These are phyloP conservation scores for Zaprionus camerounensis DNA, from an alignment of 1,140 invertebrate species.

Conservation along the genomic window DNA sequence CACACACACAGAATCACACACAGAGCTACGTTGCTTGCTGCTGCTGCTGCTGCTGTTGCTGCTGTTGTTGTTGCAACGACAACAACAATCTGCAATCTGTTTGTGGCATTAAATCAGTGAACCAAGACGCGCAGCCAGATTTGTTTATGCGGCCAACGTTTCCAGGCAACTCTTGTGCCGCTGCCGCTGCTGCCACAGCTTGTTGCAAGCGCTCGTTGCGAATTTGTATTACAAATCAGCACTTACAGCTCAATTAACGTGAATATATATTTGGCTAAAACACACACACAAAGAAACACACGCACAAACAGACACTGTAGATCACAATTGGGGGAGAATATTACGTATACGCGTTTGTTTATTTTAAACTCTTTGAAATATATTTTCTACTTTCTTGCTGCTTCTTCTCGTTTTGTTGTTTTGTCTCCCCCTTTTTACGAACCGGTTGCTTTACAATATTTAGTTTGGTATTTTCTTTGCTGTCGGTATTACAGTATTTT, in stretches of 20 bases:
- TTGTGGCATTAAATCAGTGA: constrained; percentile 82
- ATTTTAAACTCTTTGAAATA: not conserved
- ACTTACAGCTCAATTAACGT: constrained; percentile 77
- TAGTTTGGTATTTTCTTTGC: constrained; percentile 17
- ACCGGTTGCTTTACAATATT: constrained; percentile 9
- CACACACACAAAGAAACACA: not conserved
- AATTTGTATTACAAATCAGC: constrained; percentile 73
- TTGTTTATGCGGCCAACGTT: constrained; percentile 66
- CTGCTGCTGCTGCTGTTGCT: not conserved
- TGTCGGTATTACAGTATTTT: constrained; percentile 21
- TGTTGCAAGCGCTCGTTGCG: constrained; percentile 51
- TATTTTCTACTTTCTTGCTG: constrained; percentile 8
- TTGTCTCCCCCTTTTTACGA: constrained; percentile 5
- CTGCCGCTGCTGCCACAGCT: constrained; percentile 12
- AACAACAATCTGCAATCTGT: constrained; percentile 76
- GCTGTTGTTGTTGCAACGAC: constrained; percentile 31
- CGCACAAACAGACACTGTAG: constrained; percentile 22
- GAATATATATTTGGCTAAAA: constrained; percentile 33
- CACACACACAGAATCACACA: not conserved
- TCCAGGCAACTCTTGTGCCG: constrained; percentile 8
- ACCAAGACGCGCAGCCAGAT: constrained; percentile 78
- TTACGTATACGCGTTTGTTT: not conserved
- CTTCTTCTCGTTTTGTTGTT: not conserved
- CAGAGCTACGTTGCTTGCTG: constrained; percentile 35
- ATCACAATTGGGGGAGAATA: constrained; percentile 28